Base-by-base conservation (phyloP, 1,140 invertebrate genomes). In the Orchesella cincta region DNA sequence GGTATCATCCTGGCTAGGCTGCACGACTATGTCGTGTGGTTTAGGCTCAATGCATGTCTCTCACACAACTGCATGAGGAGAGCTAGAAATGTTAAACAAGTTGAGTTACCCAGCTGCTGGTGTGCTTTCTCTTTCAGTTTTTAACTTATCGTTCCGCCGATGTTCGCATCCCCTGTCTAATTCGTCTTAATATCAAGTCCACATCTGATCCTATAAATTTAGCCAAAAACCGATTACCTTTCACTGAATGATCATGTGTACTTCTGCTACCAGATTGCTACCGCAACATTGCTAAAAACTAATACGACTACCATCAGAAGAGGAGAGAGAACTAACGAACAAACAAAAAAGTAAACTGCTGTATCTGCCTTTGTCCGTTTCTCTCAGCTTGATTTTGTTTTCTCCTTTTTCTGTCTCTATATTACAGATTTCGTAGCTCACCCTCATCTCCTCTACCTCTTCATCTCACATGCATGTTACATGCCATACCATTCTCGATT, bases 101-200 rank as follows among this genome's bases (percentile, higher is more conserved):
- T n/a, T n/a, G n/a, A n/a, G n/a, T n/a, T n/a, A n/a, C n/a, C n/a
- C n/a, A n/a, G n/a, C n/a, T n/a, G n/a, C n/a, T n/a, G n/a, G n/a
- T 46, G 39, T 46, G 39, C 39, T 46, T 46, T 46, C 39, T 18
- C 39, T 46, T 46, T 8, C 39, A 8, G 5, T 46, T 18, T 18
- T 18, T 18, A 46, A 46, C 39, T 46, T 18, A 46, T 46, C 39
- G 39, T 46, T 5, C 5, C 18, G 39, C 39, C 39, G 39, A 46
- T 46, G 39, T 18, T 64, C 5, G n/a, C 67, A 23, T 74, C 33
- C 52, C 33, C 1, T 77, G 79, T 80, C 79, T 80, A 80, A 80
- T 80, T 80, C 79, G 79, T 80, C 79, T 77, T 80, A 80, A 77
- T 80, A 79, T 79, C 57, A 62, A 74, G 75, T 79, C 76, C 73